Conservation (phyloP, 1,140 invertebrate species). For the Acyrthosiphon pisum region DNA sequence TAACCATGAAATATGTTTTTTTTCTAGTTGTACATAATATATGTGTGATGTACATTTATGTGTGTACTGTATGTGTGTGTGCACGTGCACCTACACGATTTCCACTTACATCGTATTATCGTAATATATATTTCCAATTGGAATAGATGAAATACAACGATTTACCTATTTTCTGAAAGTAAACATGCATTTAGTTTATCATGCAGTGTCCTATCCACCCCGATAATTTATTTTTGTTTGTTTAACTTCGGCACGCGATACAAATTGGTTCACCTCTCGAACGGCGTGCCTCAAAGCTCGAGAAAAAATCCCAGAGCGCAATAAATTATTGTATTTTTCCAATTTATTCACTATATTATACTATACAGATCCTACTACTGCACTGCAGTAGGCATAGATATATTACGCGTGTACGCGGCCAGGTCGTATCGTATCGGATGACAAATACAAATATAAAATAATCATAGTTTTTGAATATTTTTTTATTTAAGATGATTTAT, state of each 20-base stretch:
- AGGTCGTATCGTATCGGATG: not conserved
- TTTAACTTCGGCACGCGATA: not conserved
- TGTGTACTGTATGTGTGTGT: not conserved
- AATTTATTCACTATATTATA: not conserved
- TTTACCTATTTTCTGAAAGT: not conserved
- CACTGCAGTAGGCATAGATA: not conserved
- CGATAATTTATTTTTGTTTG: constrained; percentile 12
- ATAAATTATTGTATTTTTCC: constrained; percentile 4
- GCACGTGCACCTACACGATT: not conserved
- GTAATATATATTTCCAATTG: not conserved
- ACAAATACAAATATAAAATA: not conserved
- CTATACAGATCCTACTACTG: not conserved
- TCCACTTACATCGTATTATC: not conserved
- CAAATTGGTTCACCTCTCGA: not conserved
- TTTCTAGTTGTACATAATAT: not conserved
- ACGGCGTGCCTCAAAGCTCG: not conserved
- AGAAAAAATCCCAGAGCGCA: not conserved
- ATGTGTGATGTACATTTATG: not conserved
- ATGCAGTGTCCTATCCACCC: not conserved
- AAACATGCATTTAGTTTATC: not conserved
- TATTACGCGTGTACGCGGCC: too few relatives aligned
- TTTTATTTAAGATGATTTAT: not conserved
- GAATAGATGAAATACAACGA: constrained; percentile 16
- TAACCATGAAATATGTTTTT: not conserved
- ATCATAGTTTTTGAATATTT: not conserved